Conservation (phyloP, 2,113 vertebrate genomes). For the Martes martes region DNA sequence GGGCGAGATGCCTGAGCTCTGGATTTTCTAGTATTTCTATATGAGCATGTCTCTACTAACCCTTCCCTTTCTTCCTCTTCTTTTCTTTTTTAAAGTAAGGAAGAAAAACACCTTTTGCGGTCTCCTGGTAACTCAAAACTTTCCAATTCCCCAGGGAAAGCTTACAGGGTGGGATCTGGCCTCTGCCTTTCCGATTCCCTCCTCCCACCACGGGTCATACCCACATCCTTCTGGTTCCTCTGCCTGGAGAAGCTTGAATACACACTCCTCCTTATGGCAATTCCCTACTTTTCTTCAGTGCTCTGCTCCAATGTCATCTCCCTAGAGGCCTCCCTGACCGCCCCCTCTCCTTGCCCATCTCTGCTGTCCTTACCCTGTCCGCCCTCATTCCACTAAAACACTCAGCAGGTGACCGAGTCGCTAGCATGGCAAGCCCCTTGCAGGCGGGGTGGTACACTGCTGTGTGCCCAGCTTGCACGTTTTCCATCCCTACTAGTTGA, state of each 20-base stretch:
- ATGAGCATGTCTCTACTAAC: background rate
- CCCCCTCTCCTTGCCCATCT: background rate
- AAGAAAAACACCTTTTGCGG: background rate
- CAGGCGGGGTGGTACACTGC: background rate
- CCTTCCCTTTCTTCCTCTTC: background rate
- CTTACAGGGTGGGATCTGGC: background rate
- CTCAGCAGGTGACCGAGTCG: background rate
- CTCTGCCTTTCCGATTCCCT: background rate
- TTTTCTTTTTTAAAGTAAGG: background rate
- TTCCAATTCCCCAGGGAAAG: background rate
- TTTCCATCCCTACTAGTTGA: background rate
- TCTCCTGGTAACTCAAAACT: background rate
- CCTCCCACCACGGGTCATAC: background rate
- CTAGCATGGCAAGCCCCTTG: background rate
- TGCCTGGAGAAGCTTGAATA: background rate
- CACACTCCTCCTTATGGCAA: background rate
- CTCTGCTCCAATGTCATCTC: background rate
- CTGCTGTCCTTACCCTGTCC: background rate
- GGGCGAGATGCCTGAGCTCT: background rate
- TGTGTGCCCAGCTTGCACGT: rapidly evolving
- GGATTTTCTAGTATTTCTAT: background rate
- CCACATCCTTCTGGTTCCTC: background rate
- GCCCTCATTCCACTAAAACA: no score
- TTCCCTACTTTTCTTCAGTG: background rate
- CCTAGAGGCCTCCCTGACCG: background rate